Base-by-base conservation (phyloP, 2,888 invertebrate genomes). In the Chrysolina oricalcia region DNA sequence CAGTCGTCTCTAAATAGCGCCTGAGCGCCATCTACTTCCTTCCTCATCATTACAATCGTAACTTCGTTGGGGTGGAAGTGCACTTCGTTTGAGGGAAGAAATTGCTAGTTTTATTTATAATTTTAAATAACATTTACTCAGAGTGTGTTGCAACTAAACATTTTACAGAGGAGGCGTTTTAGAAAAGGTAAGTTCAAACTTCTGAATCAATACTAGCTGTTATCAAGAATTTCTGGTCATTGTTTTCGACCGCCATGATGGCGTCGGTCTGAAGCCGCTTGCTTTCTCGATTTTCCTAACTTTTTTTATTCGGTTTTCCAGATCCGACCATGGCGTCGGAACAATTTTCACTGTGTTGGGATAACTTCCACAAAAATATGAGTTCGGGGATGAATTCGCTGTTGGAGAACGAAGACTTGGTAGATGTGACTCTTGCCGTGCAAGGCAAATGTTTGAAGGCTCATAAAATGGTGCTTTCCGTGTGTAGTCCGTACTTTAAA, bases 311-410 rank as follows among this genome's bases (percentile, higher is more conserved):
- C 74, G 41, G 72, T 72, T 72, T 81, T 80, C 53, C 77, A 83
- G 81, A 43, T 69, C 84, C 85, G 83, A 83, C 84, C 76, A 88
- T 88, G 88, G 91, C 91, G 90, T 91, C 91, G 87, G 92, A 92
- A 89, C 92, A 92, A 88, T 93, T 92, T 87, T 93, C 93, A 87
- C 90, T 93, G 88, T 92, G 92, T 87, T 93, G 93, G 93, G 93
- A 93, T 87, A 93, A 93, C 89, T 93, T 93, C 90, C 93, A 93
- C 88, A 92, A 92, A 79, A 93, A 93, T 86, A 90, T 93, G 83
- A 91, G 92, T 82, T 91, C 91, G 85, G 93, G 93, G 75, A 93
- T 93, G 81, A 93, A 93, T 83, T 85, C 87, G 9, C 78, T 89
- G 74, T 76, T 88, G 43, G 87, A 88, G 81, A 86, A 83, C 74